Base-by-base conservation (phyloP, 2,113 vertebrate genomes). In the Oncorhynchus clarkii region DNA sequence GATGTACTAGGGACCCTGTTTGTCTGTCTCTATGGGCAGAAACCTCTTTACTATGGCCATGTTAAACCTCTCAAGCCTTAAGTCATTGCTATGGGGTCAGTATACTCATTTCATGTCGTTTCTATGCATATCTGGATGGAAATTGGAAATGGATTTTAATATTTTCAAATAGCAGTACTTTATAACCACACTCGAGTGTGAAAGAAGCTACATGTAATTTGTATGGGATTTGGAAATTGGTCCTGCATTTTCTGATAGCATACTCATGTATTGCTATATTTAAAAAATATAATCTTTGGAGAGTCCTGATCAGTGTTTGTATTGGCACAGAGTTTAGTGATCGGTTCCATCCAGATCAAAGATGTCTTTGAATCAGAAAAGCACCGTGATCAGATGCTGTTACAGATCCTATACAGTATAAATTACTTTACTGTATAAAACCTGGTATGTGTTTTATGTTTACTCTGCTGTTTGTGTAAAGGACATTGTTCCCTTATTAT, bases 41-140 rank as follows among this genome's bases (percentile, higher is more conserved):
- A 14, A 14, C 14, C 12, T 67, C 2, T 29, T 7, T 67, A 18
- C 27, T 16, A 7, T 34, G 0, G 8, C 31, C 18, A 34, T 8
- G 31, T 34, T 67, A 31, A 60, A 78, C 64, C 66, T 70, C 81
- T 82, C 60, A 68, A 67, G 89, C 90, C 87, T 91, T 89, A 90
- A 88, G 27, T 39, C 31, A 76, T 82, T 80, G 77, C 77, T 59
- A 78, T 69, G 0, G 4, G 8, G 65, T 71, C 7, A 72, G 73
- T 62, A 29, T 31, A 27, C 57, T 18, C 24, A 31, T 59, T 49
- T 27, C 20, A 27, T 64, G 11, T 59, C 11, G 64, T 75, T 71
- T 83, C 82, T 87, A 87, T 86, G 86, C 86, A 82, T 60, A 73
- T 57, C 14, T 4, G 24, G 31, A 62, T n/a, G 11, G 14, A 74